Percentiles rank a stretch among this genome's conserved stretches.
Conservation (phyloP, 2,888 invertebrate species). For the Tetragonula carbonaria region DNA sequence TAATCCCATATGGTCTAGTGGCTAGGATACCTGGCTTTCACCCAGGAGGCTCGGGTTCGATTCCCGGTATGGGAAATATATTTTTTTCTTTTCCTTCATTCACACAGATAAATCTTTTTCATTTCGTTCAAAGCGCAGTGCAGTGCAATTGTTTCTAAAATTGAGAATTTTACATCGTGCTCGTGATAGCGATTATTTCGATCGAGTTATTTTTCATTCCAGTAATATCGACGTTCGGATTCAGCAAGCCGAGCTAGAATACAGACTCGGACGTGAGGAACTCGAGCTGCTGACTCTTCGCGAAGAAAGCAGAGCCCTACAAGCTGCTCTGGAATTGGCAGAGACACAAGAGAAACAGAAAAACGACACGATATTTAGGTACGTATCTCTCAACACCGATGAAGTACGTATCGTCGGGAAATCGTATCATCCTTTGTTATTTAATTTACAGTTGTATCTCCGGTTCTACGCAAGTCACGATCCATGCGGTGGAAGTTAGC, state of each 20-base stretch:
- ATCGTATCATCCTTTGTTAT: neutral
- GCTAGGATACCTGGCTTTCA: conserved; percentile 88
- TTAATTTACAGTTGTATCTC: conserved; percentile 81
- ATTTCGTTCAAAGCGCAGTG: too few relatives aligned
- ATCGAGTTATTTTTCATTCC: conserved; percentile 66
- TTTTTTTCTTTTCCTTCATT: too few relatives aligned
- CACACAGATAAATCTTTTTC: too few relatives aligned
- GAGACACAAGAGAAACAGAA: conserved; percentile 85
- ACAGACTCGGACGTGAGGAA: conserved; percentile 94
- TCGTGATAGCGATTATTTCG: neutral
- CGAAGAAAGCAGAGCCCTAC: conserved; percentile 92
- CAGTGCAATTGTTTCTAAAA: too few relatives aligned
- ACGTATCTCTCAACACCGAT: conserved; percentile 26
- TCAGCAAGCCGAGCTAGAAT: conserved; percentile 95
- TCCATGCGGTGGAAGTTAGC: conserved; percentile 89
- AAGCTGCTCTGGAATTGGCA: conserved; percentile 89
- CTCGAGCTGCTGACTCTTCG: conserved; percentile 92
- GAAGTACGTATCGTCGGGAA: too few relatives aligned
- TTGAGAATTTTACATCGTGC: neutral
- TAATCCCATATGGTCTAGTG: conserved; percentile 85
- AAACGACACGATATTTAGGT: conserved; percentile 87
- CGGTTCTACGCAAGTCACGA: conserved; percentile 84
- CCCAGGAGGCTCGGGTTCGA: conserved; percentile 88
- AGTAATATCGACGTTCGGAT: conserved; percentile 96
- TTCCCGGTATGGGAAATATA: conserved; percentile 70